Percentiles rank a stretch among this genome's conserved stretches.
phyloP scores from a whole-genome alignment of 2,113 vertebrate genomes.

The Lepus europaeus region DNA sequence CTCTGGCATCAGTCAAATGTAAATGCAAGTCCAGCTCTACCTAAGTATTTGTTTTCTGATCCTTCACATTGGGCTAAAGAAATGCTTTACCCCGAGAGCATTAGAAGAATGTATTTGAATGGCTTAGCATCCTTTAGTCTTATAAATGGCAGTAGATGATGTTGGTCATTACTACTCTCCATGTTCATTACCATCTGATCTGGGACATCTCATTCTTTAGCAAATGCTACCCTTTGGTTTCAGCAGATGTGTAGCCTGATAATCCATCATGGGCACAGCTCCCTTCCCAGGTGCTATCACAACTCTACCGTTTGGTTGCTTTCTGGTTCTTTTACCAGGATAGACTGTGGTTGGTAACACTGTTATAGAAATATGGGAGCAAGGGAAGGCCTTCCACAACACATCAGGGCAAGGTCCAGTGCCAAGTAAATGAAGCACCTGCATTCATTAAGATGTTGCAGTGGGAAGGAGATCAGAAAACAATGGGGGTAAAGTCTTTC shows the following conservation, averaged over 20 bases:
- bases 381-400: background rate
- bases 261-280: background rate
- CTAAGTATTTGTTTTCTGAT: background rate
- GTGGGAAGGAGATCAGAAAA: background rate
- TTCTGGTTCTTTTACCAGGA: slow-evolving; percentile 36
- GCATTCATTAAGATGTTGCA: background rate
- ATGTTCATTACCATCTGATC: background rate
- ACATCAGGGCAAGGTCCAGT: background rate
- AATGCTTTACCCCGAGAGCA: background rate
- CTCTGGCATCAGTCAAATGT: background rate
- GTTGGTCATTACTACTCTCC: background rate
- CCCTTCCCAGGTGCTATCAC: background rate
- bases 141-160: background rate
- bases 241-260: background rate
- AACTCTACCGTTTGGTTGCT: background rate
- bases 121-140: background rate
- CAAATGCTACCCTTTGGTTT: background rate
- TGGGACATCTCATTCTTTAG: background rate
- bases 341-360: background rate
- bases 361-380: background rate
- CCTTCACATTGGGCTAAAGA: background rate
- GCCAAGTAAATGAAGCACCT: background rate
- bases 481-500: background rate
- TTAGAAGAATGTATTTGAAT: background rate
- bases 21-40: background rate